These are phyloP conservation scores for Natator depressus DNA, from an alignment of 2,113 vertebrate genomes.

Conservation along the genomic window DNA sequence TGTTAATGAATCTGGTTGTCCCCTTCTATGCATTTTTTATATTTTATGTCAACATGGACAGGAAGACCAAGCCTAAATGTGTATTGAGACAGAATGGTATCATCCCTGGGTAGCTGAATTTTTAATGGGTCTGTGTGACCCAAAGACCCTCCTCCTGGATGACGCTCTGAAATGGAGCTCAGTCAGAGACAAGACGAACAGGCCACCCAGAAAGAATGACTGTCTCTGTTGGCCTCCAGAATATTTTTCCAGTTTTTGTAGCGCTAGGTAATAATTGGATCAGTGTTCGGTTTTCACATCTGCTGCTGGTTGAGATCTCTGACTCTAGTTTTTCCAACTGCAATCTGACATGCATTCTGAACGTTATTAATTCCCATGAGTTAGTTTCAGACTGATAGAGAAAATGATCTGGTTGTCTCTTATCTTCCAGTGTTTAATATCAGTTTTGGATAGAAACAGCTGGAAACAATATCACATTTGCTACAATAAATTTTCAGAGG, in stretches of 20 bases:
- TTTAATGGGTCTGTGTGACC: neutral
- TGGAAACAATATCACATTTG: conserved; percentile 63
- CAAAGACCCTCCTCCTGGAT: neutral
- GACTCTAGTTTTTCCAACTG: conserved; percentile 34
- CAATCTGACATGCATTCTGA: conserved; percentile 47
- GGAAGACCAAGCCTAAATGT: neutral
- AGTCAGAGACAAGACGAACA: neutral
- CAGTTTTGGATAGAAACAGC: conserved; percentile 51
- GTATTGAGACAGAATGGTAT: neutral
- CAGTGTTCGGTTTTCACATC: conserved; percentile 59
- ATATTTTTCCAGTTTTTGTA: conserved; percentile 11
- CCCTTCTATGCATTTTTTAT: neutral
- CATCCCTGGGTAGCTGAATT: neutral
- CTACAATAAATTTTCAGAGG: conserved; percentile 53
- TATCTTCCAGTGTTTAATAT: conserved; percentile 60
- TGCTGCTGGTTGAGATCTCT: conserved; percentile 59
- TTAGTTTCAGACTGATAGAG: conserved; percentile 55
- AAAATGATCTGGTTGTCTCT: conserved; percentile 51
- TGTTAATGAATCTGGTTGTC: neutral
- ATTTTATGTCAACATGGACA: neutral
- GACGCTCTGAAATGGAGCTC: neutral
- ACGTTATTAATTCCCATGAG: conserved; percentile 56
- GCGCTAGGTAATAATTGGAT: conserved; percentile 59
- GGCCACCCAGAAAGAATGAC: conserved; percentile 61
- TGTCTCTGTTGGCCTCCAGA: neutral